Conservation (phyloP, 2,113 vertebrate species). For the Psittacula cyanocephala region DNA sequence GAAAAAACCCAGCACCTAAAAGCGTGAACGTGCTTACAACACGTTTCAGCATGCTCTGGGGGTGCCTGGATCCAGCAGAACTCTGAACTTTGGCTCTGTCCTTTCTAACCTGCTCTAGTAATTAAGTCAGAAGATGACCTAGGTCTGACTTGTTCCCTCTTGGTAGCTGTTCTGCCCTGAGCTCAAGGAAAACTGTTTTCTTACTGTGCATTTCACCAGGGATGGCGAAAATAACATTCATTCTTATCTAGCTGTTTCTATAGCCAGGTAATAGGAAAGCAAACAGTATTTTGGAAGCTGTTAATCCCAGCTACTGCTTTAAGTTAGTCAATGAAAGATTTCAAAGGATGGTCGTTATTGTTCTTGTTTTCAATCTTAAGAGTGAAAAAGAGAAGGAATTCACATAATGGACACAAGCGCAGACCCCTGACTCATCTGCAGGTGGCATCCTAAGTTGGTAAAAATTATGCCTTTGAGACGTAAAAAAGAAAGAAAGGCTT, state of each 20-base stretch:
- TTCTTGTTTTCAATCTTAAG: neutral
- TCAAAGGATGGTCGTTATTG: neutral
- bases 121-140: neutral
- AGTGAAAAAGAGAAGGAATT: neutral
- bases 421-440: neutral
- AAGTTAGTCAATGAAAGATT: neutral
- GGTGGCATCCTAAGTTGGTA: neutral
- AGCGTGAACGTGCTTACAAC: neutral
- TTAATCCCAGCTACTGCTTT: neutral
- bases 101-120: neutral
- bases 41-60: neutral
- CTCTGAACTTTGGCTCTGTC: neutral
- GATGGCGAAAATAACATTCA: neutral
- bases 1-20: fast-evolving
- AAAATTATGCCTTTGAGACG: neutral
- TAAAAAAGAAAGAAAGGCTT: neutral
- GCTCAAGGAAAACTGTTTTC: neutral
- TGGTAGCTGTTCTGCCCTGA: neutral
- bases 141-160: neutral
- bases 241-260: neutral
- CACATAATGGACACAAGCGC: neutral
- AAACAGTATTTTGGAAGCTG: neutral
- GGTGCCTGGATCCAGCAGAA: neutral
- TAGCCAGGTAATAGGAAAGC: neutral
- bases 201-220: neutral